phyloP scores from a whole-genome alignment of 2,797 vertebrate species.

The Gymnopithys bicolor region DNA sequence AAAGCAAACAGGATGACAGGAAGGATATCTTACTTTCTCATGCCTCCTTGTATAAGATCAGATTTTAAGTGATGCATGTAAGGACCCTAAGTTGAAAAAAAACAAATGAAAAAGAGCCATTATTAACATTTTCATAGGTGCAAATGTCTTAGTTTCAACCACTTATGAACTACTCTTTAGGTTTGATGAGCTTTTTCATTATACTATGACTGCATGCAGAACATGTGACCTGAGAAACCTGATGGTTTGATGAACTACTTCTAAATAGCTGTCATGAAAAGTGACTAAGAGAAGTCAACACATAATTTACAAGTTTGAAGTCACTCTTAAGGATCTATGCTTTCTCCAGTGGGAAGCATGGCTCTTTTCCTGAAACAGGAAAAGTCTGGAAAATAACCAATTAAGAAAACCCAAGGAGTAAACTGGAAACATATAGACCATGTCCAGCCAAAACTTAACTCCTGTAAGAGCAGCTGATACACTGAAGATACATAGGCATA shows the following conservation, averaged over 20 bases:
- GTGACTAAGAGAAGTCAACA: not conserved
- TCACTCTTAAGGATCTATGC: not conserved
- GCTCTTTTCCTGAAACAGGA: not conserved
- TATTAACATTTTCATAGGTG: not conserved
- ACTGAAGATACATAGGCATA: not conserved
- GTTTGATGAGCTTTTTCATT: not conserved
- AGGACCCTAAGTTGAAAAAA: not conserved
- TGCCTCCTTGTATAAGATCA: not conserved
- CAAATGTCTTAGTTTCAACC: not conserved
- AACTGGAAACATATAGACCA: not conserved
- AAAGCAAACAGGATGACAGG: conserved; percentile 1
- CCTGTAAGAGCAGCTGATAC: not conserved
- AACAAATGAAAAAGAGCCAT: not conserved
- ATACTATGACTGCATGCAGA: not conserved
- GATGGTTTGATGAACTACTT: not conserved
- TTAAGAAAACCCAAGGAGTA: not conserved
- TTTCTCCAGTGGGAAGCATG: not conserved
- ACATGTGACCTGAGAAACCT: not conserved
- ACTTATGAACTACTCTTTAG: not conserved
- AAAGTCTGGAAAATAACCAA: not conserved
- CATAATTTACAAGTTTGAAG: not conserved
- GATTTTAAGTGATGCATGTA: not conserved
- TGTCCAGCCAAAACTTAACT: not conserved
- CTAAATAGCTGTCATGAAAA: not conserved
- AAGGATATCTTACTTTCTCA: not conserved